Base-by-base conservation (phyloP, 2,888 invertebrate genomes). In the Polylopha cassiicola region DNA sequence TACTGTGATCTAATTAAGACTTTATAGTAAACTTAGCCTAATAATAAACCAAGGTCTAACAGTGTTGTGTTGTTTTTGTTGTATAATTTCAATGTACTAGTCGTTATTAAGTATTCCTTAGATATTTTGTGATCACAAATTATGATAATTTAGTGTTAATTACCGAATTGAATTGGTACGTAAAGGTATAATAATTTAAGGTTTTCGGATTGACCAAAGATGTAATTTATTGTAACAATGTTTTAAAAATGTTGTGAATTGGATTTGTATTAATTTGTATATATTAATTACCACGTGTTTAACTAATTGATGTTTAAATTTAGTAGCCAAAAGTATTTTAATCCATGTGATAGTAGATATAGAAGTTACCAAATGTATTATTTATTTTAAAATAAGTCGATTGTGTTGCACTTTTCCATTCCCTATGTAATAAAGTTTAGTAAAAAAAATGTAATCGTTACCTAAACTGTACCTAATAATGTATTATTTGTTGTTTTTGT, bases 1-100 rank as follows among this genome's bases (percentile, higher is more conserved):
- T 77, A 78, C 86, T 86, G 86, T 86, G 86, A 86, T 86, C 64
- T 86, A 86, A 85, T 67, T 73, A 81, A 78, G 78, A 81, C 76
- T 77, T 69, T 58, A 43, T 41, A 36, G 20, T 33, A 17, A 20
- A 20, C 3, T 38, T 36, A 36, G 36, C 29, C 30, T 41, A 30
- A 30, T 11, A 61, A 58, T 63, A 60, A 67, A 61, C 51, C 58
- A 57, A 62, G 66, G 69, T 73, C 67, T 70, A 66, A 71, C 67
- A 69, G 71, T 74, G 73, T 70, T 67, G 62, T 58, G 58, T 59
- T 50, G 43, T 53, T 44, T 46, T 47, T 41, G 34, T 57, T 54
- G 50, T 61, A 57, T 53, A 58, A 60, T 61, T 61, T 59, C 55
- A 57, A 61, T 17, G 53, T 58, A 70, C 73, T 75, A 75, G 74